Percentiles rank a stretch among this genome's conserved stretches.
phyloP scores from a whole-genome alignment of 2,888 invertebrate species.

The Polymixis flavicincta region DNA sequence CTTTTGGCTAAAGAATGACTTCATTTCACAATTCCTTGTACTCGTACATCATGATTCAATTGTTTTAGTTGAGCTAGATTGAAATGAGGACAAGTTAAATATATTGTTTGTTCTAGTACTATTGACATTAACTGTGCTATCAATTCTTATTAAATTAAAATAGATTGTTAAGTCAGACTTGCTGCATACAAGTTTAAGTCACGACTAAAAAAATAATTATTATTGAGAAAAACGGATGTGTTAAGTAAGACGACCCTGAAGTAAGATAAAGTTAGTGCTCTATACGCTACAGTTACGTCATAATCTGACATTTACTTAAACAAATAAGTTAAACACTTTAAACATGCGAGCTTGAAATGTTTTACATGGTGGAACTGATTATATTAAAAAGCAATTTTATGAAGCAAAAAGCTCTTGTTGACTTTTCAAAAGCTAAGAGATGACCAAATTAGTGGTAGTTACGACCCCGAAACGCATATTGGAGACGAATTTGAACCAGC shows the following conservation, averaged over 20 bases:
- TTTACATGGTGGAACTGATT: conserved; percentile 9
- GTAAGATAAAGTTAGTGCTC: conserved; percentile 18
- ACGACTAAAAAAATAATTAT: conserved; percentile 26
- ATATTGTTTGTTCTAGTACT: conserved; percentile 15
- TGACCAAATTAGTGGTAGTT: background rate
- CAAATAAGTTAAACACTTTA: conserved; percentile 20
- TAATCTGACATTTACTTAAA: conserved; percentile 40
- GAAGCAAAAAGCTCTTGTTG: conserved; percentile 5
- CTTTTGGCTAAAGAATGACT: conserved; percentile 38
- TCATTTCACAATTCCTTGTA: conserved; percentile 44
- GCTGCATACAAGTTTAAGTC: conserved; percentile 18
- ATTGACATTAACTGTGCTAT: background rate
- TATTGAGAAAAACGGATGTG: conserved; percentile 43
- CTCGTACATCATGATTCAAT: conserved; percentile 45
- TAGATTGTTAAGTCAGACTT: conserved; percentile 12
- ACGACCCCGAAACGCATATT: background rate
- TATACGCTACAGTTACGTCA: conserved; percentile 32
- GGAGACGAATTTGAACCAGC: background rate
- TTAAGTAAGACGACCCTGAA: conserved; percentile 47
- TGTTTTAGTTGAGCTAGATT: conserved; percentile 40
- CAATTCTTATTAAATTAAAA: conserved; percentile 22
- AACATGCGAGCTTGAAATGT: background rate
- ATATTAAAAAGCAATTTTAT: conserved; percentile 13
- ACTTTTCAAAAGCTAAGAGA: background rate
- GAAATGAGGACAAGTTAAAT: conserved; percentile 22